Conservation (phyloP, 2,113 vertebrate species). For the Gracilinanus agilis region DNA sequence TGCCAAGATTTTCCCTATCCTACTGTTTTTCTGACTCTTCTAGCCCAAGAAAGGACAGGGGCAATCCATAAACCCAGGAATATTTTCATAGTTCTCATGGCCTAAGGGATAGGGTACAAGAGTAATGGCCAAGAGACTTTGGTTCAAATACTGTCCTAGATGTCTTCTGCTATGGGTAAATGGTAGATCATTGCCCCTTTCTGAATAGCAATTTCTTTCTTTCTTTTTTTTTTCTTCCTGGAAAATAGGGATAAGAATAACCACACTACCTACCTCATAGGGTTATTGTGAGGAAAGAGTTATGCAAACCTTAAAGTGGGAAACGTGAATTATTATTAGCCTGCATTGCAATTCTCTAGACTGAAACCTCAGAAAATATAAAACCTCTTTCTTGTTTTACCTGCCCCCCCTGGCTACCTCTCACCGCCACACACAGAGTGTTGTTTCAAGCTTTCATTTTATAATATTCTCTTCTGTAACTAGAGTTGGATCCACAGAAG, state of each 20-base stretch:
- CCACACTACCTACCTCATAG: neutral
- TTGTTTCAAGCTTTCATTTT: conserved; percentile 77
- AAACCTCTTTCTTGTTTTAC: conserved; percentile 55
- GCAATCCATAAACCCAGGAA: neutral
- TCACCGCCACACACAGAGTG: conserved; percentile 64
- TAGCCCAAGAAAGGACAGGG: neutral
- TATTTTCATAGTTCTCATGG: neutral
- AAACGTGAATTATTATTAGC: neutral
- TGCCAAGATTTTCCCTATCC: neutral
- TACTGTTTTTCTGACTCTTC: neutral
- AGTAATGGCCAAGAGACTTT: neutral
- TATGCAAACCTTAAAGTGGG: neutral
- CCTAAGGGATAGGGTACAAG: neutral
- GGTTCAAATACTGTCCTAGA: neutral
- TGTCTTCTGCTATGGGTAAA: neutral
- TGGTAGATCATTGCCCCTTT: neutral
- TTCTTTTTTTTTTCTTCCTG: neutral
- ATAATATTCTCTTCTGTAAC: conserved; percentile 74
- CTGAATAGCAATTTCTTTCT: neutral
- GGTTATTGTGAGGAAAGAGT: neutral
- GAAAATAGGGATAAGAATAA: neutral
- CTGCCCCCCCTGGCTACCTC: conserved; percentile 33
- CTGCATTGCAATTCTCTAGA: neutral
- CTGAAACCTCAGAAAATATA: neutral
- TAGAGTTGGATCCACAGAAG: conserved; percentile 75